Base-by-base conservation (phyloP, 92 coral and sea anemone species). In the Siderastrea siderea region DNA sequence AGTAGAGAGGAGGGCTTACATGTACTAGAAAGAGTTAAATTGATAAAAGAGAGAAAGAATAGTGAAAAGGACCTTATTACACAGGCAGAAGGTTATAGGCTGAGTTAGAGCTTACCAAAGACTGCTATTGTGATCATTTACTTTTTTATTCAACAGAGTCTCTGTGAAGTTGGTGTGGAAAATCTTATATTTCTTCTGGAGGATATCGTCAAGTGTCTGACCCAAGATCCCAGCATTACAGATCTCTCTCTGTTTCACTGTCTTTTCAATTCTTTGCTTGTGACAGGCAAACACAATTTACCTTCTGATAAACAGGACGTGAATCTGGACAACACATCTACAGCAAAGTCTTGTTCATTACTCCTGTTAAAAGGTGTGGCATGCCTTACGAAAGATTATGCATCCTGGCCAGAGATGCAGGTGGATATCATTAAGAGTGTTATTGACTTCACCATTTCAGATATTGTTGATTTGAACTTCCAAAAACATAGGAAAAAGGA, bases 241-340 rank as follows among this genome's bases (percentile, higher is more conserved):
- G 80, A 84, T 63, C 63, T 84, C 11, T 84, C 70, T 16, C 68
- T 84, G 52, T 84, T 84, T 61, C 71, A 58, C 6, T 11, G 61
- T 19, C 80, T 74, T 74, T 60, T 84, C 14, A 71, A 44, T 2
- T 84, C 87, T 26, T 74, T 84, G 60, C 61, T 84, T 16, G 17
- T 63, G 64, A 60, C 50, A 15, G 80, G 80, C 73, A 62, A 38
- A 19, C 52, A 19, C 14, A 51, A 44, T 52, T 45, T 17, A 1
- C 2, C 71, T 47, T 44, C 47, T 19, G 64, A 47, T 6, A 19
- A 46, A 15, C 68, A 70, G 13, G 74, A 49, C 7, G 12, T 5
- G 2, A 62, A 52, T 4, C 51, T 84, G 51, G 43, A 49, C 16
- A 17, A 63, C 50, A 9, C 17, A 50, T 50, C 61, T 16, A 8